A percentile compares a stretch with the other conserved stretches of the same genome.
These are phyloP conservation scores for Meloidogyne hapla DNA, from an alignment of 1,140 invertebrate species.

Conservation along the genomic window DNA sequence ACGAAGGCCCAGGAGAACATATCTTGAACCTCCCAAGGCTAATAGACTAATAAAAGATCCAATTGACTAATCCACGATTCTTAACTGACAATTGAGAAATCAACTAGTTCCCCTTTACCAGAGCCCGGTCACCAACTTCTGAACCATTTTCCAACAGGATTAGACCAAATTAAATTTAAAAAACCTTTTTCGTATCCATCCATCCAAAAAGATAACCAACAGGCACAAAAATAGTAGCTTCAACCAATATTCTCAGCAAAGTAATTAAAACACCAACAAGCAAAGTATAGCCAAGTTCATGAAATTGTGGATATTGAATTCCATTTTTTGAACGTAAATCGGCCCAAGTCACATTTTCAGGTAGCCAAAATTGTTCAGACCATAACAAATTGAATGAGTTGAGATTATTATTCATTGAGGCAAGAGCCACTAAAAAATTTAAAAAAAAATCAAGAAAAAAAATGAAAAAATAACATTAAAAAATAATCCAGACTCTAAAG, in stretches of 20 bases:
- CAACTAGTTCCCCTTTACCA: too few relatives aligned
- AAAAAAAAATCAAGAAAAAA: too few relatives aligned
- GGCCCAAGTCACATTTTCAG: conserved; percentile 28
- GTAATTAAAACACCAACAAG: conserved; percentile 49
- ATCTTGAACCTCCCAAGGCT: too few relatives aligned
- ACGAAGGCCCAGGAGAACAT: too few relatives aligned
- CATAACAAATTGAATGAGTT: not conserved
- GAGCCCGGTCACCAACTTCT: too few relatives aligned
- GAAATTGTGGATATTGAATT: conserved; percentile 51
- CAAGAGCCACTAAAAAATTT: not conserved
- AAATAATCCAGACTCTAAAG: too few relatives aligned
- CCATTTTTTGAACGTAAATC: conserved; percentile 34
- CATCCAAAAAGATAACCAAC: conserved; percentile 55
- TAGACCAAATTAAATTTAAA: not conserved
- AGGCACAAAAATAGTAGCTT: conserved; percentile 59
- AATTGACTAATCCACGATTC: too few relatives aligned
- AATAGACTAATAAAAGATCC: too few relatives aligned
- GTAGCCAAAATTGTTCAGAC: conserved; percentile 36
- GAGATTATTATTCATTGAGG: not conserved
- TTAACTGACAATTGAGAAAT: too few relatives aligned
- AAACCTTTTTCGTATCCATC: conserved; percentile 43
- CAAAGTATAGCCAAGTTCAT: conserved; percentile 56
- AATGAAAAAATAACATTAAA: too few relatives aligned
- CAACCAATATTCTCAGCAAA: conserved; percentile 56
- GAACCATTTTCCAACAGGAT: too few relatives aligned